Base-by-base conservation (phyloP, 1,140 invertebrate species). In the Anagrus nilaparvatae region DNA sequence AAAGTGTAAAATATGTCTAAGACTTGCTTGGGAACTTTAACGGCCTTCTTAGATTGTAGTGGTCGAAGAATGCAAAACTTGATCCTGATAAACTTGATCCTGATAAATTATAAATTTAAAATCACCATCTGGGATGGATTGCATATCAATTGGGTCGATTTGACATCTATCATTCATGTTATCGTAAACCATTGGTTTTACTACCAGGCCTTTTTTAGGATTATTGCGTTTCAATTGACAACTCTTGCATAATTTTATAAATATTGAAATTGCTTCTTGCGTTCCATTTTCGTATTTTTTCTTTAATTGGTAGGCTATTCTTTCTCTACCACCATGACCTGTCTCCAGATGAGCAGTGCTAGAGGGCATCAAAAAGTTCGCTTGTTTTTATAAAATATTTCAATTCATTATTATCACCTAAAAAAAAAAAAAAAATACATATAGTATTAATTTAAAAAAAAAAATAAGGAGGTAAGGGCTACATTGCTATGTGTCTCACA, bases 71-170 rank as follows among this genome's bases (percentile, higher is more conserved):
- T 17, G 1, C 47, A 23, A 40, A 56, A 59, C 47, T 56, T 54
- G 3, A 28, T 44, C 17, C 47, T 7, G 63, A 28, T 41, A n/a
- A n/a, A n/a, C n/a, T n/a, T n/a, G n/a, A n/a, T n/a, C n/a, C n/a
- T n/a, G n/a, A n/a, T n/a, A n/a, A n/a, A n/a, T n/a, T n/a, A 64
- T 47, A 41, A 49, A 66, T 40, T 59, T 59, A 36, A 28, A 63
- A 10, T 56, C 38, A 24, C 47, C 50, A 52, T 61, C 56, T 34
- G 55, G 47, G n/a, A 44, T 42, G 18, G 52, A 48, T 41, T 64
- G 60, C 20, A 52, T 28, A 38, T 60, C 53, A 14, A 59, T 58
- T 8, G 59, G 35, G 45, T 64, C 58, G n/a, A 59, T 43, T 50
- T 62, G 58, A 29, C 50, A 56, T 30, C 51, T 44, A 3, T 13